phyloP scores from a whole-genome alignment of 1,140 invertebrate genomes.

The Alviniconcha marisindica region DNA sequence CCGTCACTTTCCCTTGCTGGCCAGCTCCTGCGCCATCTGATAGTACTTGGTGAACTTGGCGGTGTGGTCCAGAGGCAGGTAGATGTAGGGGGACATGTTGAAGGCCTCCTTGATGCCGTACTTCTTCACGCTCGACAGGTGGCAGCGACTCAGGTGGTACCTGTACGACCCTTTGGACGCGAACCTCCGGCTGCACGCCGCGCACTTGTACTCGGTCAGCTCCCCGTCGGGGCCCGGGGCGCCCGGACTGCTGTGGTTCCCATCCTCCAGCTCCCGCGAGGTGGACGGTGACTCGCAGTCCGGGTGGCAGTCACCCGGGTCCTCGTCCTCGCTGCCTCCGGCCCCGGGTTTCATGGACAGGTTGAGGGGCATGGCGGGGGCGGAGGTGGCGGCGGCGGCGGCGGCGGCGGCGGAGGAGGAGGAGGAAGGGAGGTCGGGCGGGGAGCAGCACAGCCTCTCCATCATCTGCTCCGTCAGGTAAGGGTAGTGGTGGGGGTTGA shows the following conservation, averaged over 20 bases:
- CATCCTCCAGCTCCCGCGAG: slow-evolving; percentile 45
- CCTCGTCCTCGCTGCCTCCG: slow-evolving; percentile 54
- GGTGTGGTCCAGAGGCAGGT: slow-evolving; percentile 72
- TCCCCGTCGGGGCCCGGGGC: slow-evolving; percentile 58
- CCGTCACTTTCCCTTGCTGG: slow-evolving; percentile 63
- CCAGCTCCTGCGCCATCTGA: slow-evolving; percentile 72
- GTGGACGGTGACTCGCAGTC: slow-evolving; percentile 45
- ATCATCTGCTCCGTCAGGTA: slow-evolving; percentile 14
- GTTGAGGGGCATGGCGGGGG: slow-evolving; percentile 59
- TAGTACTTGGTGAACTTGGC: slow-evolving; percentile 73
- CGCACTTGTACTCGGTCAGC: slow-evolving; percentile 83
- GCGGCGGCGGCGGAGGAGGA: slow-evolving; percentile 42
- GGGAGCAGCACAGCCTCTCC: slow-evolving; percentile 32
- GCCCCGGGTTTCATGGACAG: slow-evolving; percentile 59
- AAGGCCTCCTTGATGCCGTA: slow-evolving; percentile 89
- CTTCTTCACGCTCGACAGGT: slow-evolving; percentile 81
- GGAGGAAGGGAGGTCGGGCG: slow-evolving; percentile 45
- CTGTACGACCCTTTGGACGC: slow-evolving; percentile 97
- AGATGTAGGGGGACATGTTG: slow-evolving; percentile 77
- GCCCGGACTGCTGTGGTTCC: slow-evolving; percentile 51
- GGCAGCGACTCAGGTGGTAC: slow-evolving; percentile 97
- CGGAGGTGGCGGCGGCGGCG: no score
- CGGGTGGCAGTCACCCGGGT: neutral
- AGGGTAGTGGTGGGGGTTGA: slow-evolving; percentile 39
- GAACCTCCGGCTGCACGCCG: slow-evolving; percentile 97